These are phyloP conservation scores for Australoheros scitulus DNA, from an alignment of 2,113 vertebrate species.

Conservation along the genomic window DNA sequence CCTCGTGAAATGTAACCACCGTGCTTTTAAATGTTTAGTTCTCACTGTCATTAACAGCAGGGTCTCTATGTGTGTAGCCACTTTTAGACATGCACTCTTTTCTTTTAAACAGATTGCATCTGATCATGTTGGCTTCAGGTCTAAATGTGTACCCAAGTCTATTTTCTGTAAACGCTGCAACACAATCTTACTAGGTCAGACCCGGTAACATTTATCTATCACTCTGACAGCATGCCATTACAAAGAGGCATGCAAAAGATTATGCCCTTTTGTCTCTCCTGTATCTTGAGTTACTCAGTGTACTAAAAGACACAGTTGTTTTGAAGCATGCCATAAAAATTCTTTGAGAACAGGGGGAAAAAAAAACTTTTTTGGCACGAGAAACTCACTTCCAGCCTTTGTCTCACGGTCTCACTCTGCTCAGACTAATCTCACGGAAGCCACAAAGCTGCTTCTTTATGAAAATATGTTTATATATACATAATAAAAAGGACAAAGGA, in stretches of 20 bases:
- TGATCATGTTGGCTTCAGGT: not conserved
- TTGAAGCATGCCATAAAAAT: not conserved
- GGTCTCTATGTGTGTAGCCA: not conserved
- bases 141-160: not conserved
- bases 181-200: not conserved
- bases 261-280: not conserved
- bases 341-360: not conserved
- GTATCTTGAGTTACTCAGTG: not conserved
- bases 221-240: not conserved
- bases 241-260: accelerated
- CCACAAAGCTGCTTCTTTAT: not conserved
- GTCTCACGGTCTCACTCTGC: not conserved
- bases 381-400: not conserved
- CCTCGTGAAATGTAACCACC: not conserved
- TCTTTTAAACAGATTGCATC: not conserved
- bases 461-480: no score
- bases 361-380: not conserved
- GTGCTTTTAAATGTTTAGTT: not conserved
- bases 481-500: no score
- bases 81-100: not conserved
- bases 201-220: not conserved
- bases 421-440: not conserved
- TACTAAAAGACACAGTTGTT: not conserved
- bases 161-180: not conserved
- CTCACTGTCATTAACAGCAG: not conserved